Percentiles rank a stretch among this genome's conserved stretches.
Conservation (phyloP, 2,797 vertebrate species). For the Denticeps clupeoides region DNA sequence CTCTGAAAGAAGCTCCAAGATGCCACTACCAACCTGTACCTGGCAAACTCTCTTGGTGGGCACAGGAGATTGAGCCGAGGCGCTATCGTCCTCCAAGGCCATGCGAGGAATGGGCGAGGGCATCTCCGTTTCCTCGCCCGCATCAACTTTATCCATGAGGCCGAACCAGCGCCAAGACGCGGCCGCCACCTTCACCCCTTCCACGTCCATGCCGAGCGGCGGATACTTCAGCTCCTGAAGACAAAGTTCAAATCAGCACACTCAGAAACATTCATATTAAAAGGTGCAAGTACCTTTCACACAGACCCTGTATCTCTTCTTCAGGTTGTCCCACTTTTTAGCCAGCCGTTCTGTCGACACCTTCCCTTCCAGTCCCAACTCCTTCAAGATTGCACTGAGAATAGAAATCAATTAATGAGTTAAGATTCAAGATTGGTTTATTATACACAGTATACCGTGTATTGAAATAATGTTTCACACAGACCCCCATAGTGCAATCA, state of each 20-base stretch:
- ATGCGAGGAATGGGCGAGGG: too few relatives aligned
- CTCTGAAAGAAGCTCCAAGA: constrained; percentile 52
- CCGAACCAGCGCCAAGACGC: constrained; percentile 63
- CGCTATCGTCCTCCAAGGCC: too few relatives aligned
- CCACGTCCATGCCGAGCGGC: constrained; percentile 47
- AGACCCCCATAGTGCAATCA: too few relatives aligned
- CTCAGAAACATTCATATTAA: background rate
- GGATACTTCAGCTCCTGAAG: constrained; percentile 60
- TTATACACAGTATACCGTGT: too few relatives aligned
- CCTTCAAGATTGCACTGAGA: constrained; percentile 55
- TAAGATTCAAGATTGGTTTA: too few relatives aligned
- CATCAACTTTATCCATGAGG: constrained; percentile 59
- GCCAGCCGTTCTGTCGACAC: constrained; percentile 62
- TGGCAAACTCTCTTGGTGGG: constrained; percentile 29
- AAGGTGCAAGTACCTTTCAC: background rate
- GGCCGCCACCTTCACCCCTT: constrained; percentile 32
- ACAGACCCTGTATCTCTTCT: constrained; percentile 60
- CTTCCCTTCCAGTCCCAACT: constrained; percentile 59
- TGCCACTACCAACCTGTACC: constrained; percentile 36
- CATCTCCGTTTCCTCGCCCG: constrained; percentile 34
- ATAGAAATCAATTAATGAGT: background rate
- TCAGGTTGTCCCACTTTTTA: constrained; percentile 69
- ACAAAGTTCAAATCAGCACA: background rate
- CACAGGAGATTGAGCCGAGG: constrained; percentile 16
- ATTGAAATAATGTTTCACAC: too few relatives aligned